phyloP scores from a whole-genome alignment of 1,140 invertebrate genomes.

The Pseudomyrmex cubaensis region DNA sequence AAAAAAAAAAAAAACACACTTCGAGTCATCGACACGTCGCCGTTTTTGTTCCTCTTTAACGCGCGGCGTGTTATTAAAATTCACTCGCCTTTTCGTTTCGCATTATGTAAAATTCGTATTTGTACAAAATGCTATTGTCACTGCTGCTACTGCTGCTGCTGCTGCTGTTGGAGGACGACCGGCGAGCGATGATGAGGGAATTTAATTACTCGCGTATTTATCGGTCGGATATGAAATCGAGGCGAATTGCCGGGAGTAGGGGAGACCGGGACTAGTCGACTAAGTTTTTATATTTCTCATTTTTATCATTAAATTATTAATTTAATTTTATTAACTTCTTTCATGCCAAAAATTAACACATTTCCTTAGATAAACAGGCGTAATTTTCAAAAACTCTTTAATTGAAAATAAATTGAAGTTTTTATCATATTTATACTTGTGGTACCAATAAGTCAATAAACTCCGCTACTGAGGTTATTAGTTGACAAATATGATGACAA shows the following conservation, averaged over 20 bases:
- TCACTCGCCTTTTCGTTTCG: constrained; percentile 20
- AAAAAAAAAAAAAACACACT: constrained; percentile 16
- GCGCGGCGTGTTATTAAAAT: constrained; percentile 44
- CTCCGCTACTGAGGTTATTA: too few species aligned
- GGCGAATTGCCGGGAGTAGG: background rate
- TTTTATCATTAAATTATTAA: too few species aligned
- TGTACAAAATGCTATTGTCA: constrained; percentile 45
- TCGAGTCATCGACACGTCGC: constrained; percentile 20
- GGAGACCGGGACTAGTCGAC: too few species aligned
- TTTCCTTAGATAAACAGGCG: too few species aligned
- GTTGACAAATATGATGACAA: too few species aligned
- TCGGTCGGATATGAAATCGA: constrained; percentile 31
- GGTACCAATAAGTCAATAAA: too few species aligned
- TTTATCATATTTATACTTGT: too few species aligned
- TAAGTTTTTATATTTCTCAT: too few species aligned
- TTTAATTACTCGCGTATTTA: constrained; percentile 54
- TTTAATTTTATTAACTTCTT: too few species aligned
- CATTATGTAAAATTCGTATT: constrained; percentile 41
- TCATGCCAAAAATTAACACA: too few species aligned
- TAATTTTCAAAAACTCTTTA: too few species aligned
- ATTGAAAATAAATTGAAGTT: too few species aligned
- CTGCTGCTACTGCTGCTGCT: background rate
- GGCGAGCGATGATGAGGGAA: constrained; percentile 30
- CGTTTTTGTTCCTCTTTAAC: constrained; percentile 8
- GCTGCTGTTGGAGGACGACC: constrained; percentile 3